phyloP scores from a whole-genome alignment of 1,140 invertebrate species.

The Penaeus indicus region DNA sequence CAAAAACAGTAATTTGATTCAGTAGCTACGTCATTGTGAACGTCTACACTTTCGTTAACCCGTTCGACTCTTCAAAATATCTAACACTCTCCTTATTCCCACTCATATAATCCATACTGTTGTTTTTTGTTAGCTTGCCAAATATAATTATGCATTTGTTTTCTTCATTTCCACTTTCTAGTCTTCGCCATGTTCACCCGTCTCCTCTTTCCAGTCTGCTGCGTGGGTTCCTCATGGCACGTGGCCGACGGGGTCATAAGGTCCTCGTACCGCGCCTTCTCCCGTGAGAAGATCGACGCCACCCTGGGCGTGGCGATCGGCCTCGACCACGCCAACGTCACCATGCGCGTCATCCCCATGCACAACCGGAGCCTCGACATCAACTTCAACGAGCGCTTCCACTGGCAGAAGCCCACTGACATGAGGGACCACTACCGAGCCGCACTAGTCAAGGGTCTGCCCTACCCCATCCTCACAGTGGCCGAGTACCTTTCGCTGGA shows the following conservation, averaged over 20 bases:
- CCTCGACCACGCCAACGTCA: constrained; percentile 95
- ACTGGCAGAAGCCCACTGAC: constrained; percentile 85
- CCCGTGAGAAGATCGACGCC: constrained; percentile 87
- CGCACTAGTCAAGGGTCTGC: constrained; percentile 86
- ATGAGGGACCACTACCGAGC: constrained; percentile 86
- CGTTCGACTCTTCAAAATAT: not conserved
- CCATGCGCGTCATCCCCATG: constrained; percentile 82
- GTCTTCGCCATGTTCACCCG: not conserved
- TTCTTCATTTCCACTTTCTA: not conserved
- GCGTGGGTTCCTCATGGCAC: constrained; percentile 94
- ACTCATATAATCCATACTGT: not conserved
- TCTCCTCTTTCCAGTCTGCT: constrained; percentile 79
- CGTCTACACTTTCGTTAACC: too few species aligned
- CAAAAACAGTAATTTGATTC: too few species aligned
- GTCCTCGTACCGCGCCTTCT: constrained; percentile 93
- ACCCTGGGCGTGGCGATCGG: constrained; percentile 93
- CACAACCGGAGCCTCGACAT: constrained; percentile 76
- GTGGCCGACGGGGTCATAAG: constrained; percentile 85
- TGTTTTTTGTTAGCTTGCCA: too few species aligned
- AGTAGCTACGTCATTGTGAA: too few species aligned
- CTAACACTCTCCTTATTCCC: not conserved
- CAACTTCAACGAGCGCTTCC: constrained; percentile 96
- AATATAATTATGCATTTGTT: not conserved
- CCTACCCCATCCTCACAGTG: constrained; percentile 95
- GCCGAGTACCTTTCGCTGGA: constrained; percentile 96